Percentiles rank a stretch among this genome's conserved stretches.
Conservation (phyloP, 1,140 invertebrate species). For the Atopsyche davidsoni region DNA sequence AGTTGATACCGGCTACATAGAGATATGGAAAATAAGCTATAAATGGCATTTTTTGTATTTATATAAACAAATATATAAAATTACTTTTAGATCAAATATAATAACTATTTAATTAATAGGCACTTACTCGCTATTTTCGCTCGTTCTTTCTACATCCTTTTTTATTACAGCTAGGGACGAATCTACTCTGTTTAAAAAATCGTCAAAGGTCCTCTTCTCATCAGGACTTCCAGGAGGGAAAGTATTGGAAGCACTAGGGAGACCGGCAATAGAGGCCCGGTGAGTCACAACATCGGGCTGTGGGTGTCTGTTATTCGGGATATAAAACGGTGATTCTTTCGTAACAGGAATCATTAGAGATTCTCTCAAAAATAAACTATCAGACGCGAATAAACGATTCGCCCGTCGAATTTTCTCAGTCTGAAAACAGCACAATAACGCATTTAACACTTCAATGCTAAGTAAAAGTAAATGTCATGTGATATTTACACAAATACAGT, state of each 20-base stretch:
- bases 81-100: background rate
- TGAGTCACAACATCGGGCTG: slow-evolving; percentile 36
- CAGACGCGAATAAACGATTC: slow-evolving; percentile 81
- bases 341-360: slow-evolving; percentile 73
- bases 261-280: slow-evolving; percentile 47
- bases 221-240: slow-evolving; percentile 53
- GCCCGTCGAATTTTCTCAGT: slow-evolving; percentile 84
- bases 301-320: slow-evolving; percentile 44
- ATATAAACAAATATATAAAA: too few relatives aligned
- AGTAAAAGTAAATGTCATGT: slow-evolving; percentile 14
- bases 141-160: slow-evolving; percentile 75
- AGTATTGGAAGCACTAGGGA: slow-evolving; percentile 43
- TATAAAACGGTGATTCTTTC: slow-evolving; percentile 53
- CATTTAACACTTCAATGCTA: background rate
- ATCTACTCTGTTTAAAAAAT: slow-evolving; percentile 83
- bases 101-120: slow-evolving; percentile 25
- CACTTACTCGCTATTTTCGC: slow-evolving; percentile 73
- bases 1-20: too few relatives aligned
- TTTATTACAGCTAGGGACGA: slow-evolving; percentile 77
- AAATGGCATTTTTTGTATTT: too few relatives aligned
- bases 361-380: slow-evolving; percentile 81
- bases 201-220: slow-evolving; percentile 66
- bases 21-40: too few relatives aligned
- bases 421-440: slow-evolving; percentile 42
- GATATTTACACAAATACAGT: slow-evolving; percentile 15